Evolutionary conservation across 2,113 vertebrate species (phyloP).

Genomic region (Solenodon paradoxus): DNA sequence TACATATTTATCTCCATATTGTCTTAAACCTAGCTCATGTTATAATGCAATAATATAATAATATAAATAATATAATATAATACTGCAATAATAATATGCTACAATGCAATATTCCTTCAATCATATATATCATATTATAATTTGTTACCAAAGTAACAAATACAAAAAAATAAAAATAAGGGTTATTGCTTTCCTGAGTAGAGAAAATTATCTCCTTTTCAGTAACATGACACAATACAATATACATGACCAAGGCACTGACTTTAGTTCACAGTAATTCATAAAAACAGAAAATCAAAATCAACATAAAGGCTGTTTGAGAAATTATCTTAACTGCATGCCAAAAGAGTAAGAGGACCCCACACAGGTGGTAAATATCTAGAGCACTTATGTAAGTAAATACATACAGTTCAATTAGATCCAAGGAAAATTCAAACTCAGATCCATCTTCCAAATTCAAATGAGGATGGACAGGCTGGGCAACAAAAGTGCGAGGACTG

Average conservation of each 20-base stretch:
- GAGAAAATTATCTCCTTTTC: neutral
- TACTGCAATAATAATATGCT: too few relatives aligned
- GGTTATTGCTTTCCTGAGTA: neutral
- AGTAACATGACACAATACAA: neutral
- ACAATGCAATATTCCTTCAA: too few relatives aligned
- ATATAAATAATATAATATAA: too few relatives aligned
- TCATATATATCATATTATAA: too few relatives aligned
- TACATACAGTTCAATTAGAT: neutral
- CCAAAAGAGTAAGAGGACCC: neutral
- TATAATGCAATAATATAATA: too few relatives aligned
- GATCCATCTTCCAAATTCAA: neutral
- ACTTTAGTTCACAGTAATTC: neutral
- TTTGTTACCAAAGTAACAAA: too few relatives aligned
- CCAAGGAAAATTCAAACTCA: neutral
- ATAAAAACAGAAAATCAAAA: conserved; percentile 4
- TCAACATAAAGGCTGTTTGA: neutral
- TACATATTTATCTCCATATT: too few relatives aligned
- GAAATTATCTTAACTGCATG: neutral
- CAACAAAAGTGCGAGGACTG: neutral
- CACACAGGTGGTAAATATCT: neutral
- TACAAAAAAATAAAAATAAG: neutral
- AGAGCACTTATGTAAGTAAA: neutral
- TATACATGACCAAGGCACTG: neutral
- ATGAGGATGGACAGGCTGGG: neutral
- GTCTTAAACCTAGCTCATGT: too few relatives aligned